These are phyloP conservation scores for Pelecanoides urinatrix DNA, from an alignment of 2,113 vertebrate species.

Conservation along the genomic window DNA sequence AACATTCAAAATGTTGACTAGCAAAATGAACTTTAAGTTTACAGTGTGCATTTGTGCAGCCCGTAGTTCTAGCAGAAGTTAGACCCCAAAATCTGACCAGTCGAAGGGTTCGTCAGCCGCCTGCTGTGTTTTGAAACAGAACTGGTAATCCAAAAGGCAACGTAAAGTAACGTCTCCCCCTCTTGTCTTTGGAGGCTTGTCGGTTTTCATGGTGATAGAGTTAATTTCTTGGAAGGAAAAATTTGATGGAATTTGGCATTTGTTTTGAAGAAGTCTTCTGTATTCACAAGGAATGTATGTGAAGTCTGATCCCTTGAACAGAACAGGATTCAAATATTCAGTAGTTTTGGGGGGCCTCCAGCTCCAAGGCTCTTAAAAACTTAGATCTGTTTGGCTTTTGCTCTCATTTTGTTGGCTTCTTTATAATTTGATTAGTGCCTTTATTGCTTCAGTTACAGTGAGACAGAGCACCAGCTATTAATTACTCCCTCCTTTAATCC, in stretches of 20 bases:
- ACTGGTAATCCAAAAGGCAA: background rate
- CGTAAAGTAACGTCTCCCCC: accelerated
- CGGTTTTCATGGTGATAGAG: background rate
- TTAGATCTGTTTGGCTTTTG: background rate
- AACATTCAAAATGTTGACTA: background rate
- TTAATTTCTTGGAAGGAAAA: background rate
- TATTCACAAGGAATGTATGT: background rate
- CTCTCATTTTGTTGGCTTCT: background rate
- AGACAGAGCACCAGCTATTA: background rate
- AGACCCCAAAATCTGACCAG: background rate
- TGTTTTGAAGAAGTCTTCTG: background rate
- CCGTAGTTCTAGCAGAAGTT: background rate
- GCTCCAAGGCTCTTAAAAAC: background rate
- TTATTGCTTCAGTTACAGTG: background rate
- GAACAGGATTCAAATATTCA: background rate
- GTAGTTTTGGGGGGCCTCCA: background rate
- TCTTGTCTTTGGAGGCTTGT: background rate
- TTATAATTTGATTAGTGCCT: background rate
- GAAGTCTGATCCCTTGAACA: background rate
- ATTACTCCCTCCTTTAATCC: background rate
- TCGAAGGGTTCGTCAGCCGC: background rate
- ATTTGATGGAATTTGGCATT: background rate
- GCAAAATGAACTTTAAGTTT: background rate
- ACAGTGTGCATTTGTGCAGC: background rate
- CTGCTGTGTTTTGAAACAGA: background rate